Evolutionary conservation across 2,113 vertebrate genomes (phyloP), one percentile per base, ranked within the genome.

Genomic region (Phrynocephalus versicolor): DNA sequence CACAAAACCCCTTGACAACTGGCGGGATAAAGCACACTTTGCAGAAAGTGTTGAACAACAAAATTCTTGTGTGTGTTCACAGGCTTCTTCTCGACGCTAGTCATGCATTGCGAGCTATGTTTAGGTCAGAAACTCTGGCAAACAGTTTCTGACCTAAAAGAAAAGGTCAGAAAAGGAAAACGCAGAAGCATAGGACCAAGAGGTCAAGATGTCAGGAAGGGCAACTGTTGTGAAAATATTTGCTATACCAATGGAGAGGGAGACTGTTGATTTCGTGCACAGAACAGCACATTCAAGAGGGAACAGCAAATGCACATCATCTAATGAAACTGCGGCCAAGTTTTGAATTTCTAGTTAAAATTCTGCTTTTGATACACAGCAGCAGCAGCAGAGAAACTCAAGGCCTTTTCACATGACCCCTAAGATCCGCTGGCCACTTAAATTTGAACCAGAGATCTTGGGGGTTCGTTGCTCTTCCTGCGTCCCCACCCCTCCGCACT

Each of bases 91-190:
- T 81, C 90, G 82, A 3, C 37, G 51, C 30, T 21, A 65, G 60
- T 84, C n/a, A 41, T 77, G 60, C 65, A 14, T 74, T 39, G 45
- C 74, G 14, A 58, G 55, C 65, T 70, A 75, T 72, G 10, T 82
- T 84, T 83, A 16, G 15, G 88, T 84, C 41, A 84, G 62, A 84
- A 90, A 19, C 76, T 80, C 85, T 79, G 64, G 45, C 82, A 62
- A 25, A 74, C 51, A 30, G 62, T n/a, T n/a, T n/a, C n/a, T n/a
- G n/a, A n/a, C n/a, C n/a, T n/a, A n/a, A n/a, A n/a, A n/a, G n/a
- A n/a, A n/a, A n/a, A n/a, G n/a, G n/a, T n/a, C n/a, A n/a, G n/a
- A n/a, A n/a, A 88, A 82, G 45, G 58, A 85, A 87, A 88, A 81
- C 62, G 57, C 39, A 71, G 37, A 62, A 78, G 39, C 23, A 41